Percentiles rank a stretch among this genome's conserved stretches.
Conservation (phyloP, 2,113 vertebrate species). For the Gallinago media region DNA sequence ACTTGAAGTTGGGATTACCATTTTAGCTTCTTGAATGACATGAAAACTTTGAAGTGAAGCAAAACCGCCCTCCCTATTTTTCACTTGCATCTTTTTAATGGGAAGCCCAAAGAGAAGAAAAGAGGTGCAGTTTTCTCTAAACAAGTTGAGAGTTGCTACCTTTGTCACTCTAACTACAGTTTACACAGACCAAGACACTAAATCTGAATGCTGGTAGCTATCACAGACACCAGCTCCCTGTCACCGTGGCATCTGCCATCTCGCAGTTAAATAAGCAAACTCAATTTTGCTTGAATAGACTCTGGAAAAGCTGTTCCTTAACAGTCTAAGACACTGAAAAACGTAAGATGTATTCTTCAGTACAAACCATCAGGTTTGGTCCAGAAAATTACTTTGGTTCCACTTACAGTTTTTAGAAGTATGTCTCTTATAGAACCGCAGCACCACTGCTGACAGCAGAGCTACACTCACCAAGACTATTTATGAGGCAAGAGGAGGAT, state of each 20-base stretch:
- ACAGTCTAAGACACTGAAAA: not conserved
- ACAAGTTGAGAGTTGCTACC: not conserved
- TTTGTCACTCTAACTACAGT: not conserved
- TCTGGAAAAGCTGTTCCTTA: not conserved
- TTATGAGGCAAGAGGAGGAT: not conserved
- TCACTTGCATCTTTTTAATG: not conserved
- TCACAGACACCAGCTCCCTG: not conserved
- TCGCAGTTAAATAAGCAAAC: not conserved
- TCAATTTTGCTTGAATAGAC: not conserved
- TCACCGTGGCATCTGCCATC: not conserved
- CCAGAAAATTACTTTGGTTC: not conserved
- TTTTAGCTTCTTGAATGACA: not conserved
- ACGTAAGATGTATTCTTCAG: not conserved
- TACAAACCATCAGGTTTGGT: not conserved
- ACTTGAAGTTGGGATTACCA: not conserved
- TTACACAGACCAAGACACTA: not conserved
- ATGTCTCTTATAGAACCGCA: not conserved
- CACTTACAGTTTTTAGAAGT: not conserved
- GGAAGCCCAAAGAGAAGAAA: not conserved
- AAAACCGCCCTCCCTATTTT: not conserved
- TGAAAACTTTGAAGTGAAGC: not conserved
- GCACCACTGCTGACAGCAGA: not conserved
- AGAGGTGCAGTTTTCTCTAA: not conserved
- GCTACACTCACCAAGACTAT: not conserved
- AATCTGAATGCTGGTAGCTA: not conserved